phyloP scores from a whole-genome alignment of 2,888 invertebrate species.

The Fragum fragum region DNA sequence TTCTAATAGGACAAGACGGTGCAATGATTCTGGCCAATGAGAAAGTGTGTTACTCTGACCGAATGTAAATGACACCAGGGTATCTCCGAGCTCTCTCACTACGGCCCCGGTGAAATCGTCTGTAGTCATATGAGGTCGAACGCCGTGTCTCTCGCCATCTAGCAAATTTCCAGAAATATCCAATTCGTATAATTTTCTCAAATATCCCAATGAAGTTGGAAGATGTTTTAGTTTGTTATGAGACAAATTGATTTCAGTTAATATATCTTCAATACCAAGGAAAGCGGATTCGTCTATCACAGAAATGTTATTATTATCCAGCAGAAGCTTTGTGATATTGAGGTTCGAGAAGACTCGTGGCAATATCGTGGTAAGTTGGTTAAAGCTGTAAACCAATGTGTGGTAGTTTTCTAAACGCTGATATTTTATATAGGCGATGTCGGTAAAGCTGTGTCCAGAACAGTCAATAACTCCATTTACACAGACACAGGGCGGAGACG shows the following conservation, averaged over 20 bases:
- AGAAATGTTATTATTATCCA: constrained; percentile 47
- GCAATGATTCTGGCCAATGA: constrained; percentile 37
- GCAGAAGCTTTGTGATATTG: constrained; percentile 35
- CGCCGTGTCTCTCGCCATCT: constrained; percentile 13
- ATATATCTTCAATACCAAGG: constrained; percentile 34
- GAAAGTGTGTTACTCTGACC: constrained; percentile 12
- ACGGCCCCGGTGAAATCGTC: constrained; percentile 28
- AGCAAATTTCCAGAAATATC: constrained; percentile 45
- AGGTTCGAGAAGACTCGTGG: constrained; percentile 35
- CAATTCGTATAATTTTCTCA: constrained; percentile 13
- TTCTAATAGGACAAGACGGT: constrained; percentile 21
- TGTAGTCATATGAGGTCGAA: not conserved
- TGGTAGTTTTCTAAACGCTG: constrained; percentile 18
- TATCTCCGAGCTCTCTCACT: constrained; percentile 29
- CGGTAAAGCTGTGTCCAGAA: constrained; percentile 25
- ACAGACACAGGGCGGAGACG: constrained; percentile 41
- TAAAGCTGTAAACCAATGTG: constrained; percentile 34
- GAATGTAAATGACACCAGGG: constrained; percentile 25
- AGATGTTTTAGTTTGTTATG: constrained; percentile 41
- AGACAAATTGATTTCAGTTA: constrained; percentile 38
- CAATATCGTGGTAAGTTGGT: constrained; percentile 22
- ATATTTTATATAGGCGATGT: constrained; percentile 18
- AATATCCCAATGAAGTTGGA: constrained; percentile 36
- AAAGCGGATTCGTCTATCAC: constrained; percentile 38
- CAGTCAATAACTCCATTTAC: constrained; percentile 38